Percentiles rank a stretch among this genome's conserved stretches.
Conservation (phyloP, 2,113 vertebrate species). For the Junco hyemalis region DNA sequence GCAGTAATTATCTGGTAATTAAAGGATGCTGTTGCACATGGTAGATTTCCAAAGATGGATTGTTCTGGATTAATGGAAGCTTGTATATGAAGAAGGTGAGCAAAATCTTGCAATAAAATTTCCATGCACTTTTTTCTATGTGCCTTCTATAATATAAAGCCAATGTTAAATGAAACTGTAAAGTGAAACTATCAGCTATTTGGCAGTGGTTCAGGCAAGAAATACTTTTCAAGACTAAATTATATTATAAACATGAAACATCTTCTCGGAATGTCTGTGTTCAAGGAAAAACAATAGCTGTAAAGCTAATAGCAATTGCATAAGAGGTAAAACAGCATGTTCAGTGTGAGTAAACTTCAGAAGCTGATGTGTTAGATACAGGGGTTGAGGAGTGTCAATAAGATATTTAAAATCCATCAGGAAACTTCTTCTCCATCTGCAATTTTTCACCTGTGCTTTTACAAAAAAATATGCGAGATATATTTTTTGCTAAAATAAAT, state of each 20-base stretch:
- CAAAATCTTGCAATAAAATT: neutral
- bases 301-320: neutral
- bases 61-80: neutral
- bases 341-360: neutral
- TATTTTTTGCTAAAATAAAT: too few relatives aligned
- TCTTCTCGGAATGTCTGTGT: neutral
- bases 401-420: neutral
- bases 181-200: constrained; percentile 6
- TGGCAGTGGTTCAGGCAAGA: constrained; percentile 18
- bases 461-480: too few relatives aligned
- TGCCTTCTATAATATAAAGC: neutral
- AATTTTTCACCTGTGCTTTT: neutral
- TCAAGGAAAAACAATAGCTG: constrained; percentile 13
- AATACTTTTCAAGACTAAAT: neutral
- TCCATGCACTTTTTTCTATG: neutral
- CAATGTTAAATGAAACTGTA: neutral
- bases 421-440: neutral
- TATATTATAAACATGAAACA: neutral
- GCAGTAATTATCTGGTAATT: constrained; percentile 52
- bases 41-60: constrained; percentile 40
- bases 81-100: neutral
- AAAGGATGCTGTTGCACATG: constrained; percentile 13
- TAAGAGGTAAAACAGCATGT: neutral
- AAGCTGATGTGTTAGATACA: neutral
- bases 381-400: neutral